Evolutionary conservation across 2,113 vertebrate genomes (phyloP).

Genomic region (Puma concolor): DNA sequence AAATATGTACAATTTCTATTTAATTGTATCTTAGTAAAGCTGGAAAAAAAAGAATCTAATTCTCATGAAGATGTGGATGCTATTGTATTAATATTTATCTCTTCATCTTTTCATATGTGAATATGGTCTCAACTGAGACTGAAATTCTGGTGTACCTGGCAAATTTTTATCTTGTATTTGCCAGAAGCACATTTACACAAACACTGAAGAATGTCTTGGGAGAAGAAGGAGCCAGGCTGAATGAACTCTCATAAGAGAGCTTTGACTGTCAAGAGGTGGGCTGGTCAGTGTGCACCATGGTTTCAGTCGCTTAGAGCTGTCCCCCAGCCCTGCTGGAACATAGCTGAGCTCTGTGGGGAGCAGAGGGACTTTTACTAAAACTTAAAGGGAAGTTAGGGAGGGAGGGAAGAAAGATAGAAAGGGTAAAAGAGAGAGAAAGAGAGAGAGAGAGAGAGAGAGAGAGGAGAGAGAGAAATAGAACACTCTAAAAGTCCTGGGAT

Average conservation of each 20-base stretch:
- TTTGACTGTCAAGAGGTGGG: background rate
- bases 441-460: background rate
- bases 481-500: background rate
- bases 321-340: background rate
- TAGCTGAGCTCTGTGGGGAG: background rate
- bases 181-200: background rate
- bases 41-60: background rate
- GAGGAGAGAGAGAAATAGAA: background rate
- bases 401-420: background rate
- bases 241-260: background rate
- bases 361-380: background rate
- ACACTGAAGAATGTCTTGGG: background rate
- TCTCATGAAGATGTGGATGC: background rate
- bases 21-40: background rate
- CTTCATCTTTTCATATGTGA: background rate
- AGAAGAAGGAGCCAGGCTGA: background rate
- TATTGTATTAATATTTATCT: background rate
- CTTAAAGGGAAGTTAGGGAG: background rate
- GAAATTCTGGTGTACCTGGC: constrained; percentile 13
- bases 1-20: background rate
- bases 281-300: background rate
- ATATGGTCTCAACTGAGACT: background rate
- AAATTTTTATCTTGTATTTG: constrained; percentile 29
- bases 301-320: background rate
- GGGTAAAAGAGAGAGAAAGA: too few species aligned